These are phyloP conservation scores for Trachelus iudaicus DNA, from an alignment of 2,888 invertebrate genomes.

Conservation along the genomic window DNA sequence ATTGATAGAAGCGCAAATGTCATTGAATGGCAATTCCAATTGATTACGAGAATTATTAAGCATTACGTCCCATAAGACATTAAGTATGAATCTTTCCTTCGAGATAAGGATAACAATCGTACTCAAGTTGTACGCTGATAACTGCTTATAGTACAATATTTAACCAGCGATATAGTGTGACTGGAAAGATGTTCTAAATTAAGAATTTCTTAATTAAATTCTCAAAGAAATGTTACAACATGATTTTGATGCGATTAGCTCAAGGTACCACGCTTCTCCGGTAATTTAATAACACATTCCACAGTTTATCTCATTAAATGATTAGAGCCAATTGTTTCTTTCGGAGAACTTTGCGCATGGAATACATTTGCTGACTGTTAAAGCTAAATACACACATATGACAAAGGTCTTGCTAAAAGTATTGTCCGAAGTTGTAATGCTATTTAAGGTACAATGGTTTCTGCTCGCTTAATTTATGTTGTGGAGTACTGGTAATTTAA, in stretches of 20 bases:
- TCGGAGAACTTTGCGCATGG: not conserved
- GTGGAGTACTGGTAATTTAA: too few species aligned
- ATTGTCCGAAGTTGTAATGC: not conserved
- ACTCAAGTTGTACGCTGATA: not conserved
- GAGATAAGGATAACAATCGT: not conserved
- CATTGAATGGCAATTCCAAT: not conserved
- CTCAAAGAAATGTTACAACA: not conserved
- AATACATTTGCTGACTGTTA: not conserved
- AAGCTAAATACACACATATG: not conserved
- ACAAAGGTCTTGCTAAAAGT: not conserved
- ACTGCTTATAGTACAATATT: not conserved
- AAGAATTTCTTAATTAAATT: not conserved
- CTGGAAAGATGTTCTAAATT: not conserved
- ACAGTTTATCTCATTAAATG: constrained; percentile 3
- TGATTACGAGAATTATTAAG: not conserved
- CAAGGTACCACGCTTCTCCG: not conserved
- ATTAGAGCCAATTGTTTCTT: not conserved
- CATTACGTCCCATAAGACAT: not conserved
- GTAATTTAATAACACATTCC: not conserved
- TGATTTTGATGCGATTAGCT: not conserved
- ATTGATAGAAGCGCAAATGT: not conserved
- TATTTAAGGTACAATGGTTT: not conserved
- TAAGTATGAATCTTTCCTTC: not conserved
- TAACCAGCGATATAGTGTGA: not conserved
- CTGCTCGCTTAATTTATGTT: not conserved